Conservation (phyloP, 2,797 vertebrate species). For the Enteromius treurensis region DNA sequence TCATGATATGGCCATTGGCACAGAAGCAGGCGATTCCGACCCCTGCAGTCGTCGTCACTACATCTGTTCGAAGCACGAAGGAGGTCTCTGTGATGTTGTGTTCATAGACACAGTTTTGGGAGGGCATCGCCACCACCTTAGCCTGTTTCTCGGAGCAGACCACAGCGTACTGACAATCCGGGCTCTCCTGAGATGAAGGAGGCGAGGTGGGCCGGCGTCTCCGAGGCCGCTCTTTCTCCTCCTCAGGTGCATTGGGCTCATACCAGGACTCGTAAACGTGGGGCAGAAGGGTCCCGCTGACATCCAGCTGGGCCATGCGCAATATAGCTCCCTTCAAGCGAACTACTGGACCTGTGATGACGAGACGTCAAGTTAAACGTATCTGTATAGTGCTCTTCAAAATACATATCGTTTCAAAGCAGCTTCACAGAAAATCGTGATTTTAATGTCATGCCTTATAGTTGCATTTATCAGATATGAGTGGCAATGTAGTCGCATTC, state of each 20-base stretch:
- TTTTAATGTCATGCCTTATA: not conserved
- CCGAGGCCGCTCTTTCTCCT: conserved; percentile 84
- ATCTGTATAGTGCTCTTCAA: not conserved
- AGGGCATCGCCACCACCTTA: conserved; percentile 92
- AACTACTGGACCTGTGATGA: conserved; percentile 83
- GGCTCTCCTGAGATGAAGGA: conserved; percentile 88
- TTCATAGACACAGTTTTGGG: conserved; percentile 89
- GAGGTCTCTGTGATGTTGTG: conserved; percentile 97
- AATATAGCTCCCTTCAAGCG: conserved; percentile 91
- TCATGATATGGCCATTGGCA: conserved; percentile 98
- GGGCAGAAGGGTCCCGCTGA: conserved; percentile 85
- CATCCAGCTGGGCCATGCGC: conserved; percentile 91
- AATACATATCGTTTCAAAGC: not conserved
- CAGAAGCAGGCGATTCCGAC: conserved; percentile 96
- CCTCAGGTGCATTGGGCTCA: conserved; percentile 88
- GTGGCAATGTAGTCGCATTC: not conserved
- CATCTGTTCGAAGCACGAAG: conserved; percentile 92
- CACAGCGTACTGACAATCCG: conserved; percentile 90
- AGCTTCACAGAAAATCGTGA: not conserved
- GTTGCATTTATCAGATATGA: not conserved
- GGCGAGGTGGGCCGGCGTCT: conserved; percentile 88
- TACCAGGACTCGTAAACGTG: conserved; percentile 90
- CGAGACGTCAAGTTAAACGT: not conserved
- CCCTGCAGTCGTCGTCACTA: conserved; percentile 86
- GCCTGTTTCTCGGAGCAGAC: conserved; percentile 98